Percentiles rank a stretch among this genome's conserved stretches.
phyloP scores from a whole-genome alignment of 2,113 vertebrate genomes.

The Perccottus glenii region DNA sequence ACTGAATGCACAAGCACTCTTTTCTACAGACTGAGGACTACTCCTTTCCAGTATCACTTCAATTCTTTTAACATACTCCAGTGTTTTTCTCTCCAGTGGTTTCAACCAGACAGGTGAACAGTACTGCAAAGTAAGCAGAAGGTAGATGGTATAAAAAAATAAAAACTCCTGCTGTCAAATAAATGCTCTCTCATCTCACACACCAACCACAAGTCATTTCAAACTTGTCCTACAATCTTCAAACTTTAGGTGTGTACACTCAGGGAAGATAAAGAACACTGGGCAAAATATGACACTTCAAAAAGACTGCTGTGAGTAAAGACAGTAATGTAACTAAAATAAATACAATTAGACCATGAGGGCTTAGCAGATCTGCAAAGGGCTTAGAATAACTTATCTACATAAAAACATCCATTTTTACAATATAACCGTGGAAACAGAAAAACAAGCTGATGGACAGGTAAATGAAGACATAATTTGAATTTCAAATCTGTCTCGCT shows the following conservation, averaged over 20 bases:
- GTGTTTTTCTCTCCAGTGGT: background rate
- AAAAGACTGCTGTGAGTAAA: slow-evolving; percentile 2
- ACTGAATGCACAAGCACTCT: background rate
- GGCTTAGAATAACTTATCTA: background rate
- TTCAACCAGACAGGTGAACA: background rate
- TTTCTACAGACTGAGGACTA: background rate
- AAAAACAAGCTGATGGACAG: slow-evolving; percentile 9
- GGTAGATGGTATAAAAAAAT: background rate
- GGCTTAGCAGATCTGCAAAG: no score
- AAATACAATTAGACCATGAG: background rate
- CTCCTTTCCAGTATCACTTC: background rate
- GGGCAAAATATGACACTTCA: background rate
- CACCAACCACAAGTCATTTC: background rate
- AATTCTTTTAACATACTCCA: background rate
- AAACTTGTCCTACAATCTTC: background rate
- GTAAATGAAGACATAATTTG: slow-evolving; percentile 11
- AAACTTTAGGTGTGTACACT: background rate
- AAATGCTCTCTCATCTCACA: no score
- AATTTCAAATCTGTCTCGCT: slow-evolving; percentile 9
- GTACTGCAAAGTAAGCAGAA: background rate
- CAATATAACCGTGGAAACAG: background rate
- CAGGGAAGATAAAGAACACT: background rate
- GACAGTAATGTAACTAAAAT: background rate
- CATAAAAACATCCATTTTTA: slow-evolving; percentile 7
- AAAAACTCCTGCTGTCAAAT: background rate